Percentiles rank a stretch among this genome's conserved stretches.
phyloP scores from a whole-genome alignment of 2,888 invertebrate species.

The Lithophane socia region DNA sequence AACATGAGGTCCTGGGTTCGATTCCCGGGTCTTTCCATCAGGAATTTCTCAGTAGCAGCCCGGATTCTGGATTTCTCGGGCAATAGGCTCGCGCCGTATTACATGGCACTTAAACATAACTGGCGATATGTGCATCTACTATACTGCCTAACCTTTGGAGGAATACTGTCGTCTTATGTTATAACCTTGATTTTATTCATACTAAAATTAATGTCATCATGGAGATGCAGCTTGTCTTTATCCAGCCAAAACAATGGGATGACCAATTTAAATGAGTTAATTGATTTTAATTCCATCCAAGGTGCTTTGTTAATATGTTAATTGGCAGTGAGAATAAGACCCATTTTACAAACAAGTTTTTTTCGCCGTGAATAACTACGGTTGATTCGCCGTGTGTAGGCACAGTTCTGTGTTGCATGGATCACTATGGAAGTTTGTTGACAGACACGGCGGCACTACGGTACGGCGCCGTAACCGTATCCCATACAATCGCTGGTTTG shows the following conservation, averaged over 20 bases:
- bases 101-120: not conserved
- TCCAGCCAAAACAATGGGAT: not conserved
- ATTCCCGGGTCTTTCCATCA: not conserved
- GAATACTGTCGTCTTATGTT: not conserved
- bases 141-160: not conserved
- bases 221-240: not conserved
- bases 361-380: not conserved
- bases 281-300: constrained; percentile 46
- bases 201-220: not conserved
- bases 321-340: not conserved
- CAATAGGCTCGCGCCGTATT: not conserved
- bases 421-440: not conserved
- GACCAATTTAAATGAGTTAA: constrained; percentile 19
- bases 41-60: not conserved
- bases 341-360: not conserved
- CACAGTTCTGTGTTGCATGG: not conserved
- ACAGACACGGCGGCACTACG: too few relatives aligned
- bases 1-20: not conserved
- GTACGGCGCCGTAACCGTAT: too few relatives aligned
- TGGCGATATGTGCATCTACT: not conserved
- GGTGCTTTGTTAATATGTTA: constrained; percentile 1
- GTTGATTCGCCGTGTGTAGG: not conserved
- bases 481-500: too few relatives aligned
- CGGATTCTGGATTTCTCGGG: not conserved
- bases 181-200: not conserved